Percentiles rank a stretch among this genome's conserved stretches.
Evolutionary conservation across 2,797 vertebrate species (phyloP).

Genomic region (Eupleurogrammus muticus): DNA sequence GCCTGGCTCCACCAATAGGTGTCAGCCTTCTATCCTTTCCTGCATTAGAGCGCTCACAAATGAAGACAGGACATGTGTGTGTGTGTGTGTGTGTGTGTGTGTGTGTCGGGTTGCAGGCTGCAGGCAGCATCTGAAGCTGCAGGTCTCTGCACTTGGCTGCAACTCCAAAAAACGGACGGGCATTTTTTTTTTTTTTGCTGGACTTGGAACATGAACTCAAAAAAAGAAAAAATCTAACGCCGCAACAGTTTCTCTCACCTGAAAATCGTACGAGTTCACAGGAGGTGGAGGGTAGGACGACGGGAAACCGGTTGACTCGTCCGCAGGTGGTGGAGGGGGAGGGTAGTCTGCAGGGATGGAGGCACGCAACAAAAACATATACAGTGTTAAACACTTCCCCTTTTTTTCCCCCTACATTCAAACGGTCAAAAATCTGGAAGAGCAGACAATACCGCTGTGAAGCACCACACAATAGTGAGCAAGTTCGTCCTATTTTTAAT

Average conservation of each 20-base stretch:
- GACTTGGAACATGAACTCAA: constrained; percentile 50
- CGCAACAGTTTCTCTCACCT: constrained; percentile 73
- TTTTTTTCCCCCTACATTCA: constrained; percentile 48
- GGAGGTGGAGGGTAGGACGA: constrained; percentile 85
- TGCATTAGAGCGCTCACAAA: constrained; percentile 28
- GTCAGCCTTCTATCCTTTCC: constrained; percentile 78
- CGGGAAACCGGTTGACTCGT: constrained; percentile 81
- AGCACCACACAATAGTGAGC: neutral
- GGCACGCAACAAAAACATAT: neutral
- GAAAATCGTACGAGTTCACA: constrained; percentile 82
- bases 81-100: constrained; percentile 43
- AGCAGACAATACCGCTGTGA: neutral
- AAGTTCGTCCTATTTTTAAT: neutral
- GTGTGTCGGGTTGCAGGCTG: constrained; percentile 42
- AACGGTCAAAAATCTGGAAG: constrained; percentile 54
- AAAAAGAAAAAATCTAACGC: constrained; percentile 28
- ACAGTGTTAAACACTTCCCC: constrained; percentile 46
- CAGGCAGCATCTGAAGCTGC: constrained; percentile 54
- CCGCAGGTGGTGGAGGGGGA: constrained; percentile 88
- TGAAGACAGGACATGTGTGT: constrained; percentile 38
- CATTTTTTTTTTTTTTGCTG: constrained; percentile 31
- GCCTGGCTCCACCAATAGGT: constrained; percentile 77
- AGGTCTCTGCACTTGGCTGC: constrained; percentile 52
- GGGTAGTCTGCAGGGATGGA: constrained; percentile 86
- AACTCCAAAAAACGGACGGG: constrained; percentile 51